Conservation (phyloP, 2,797 vertebrate species). For the Betta splendens region DNA sequence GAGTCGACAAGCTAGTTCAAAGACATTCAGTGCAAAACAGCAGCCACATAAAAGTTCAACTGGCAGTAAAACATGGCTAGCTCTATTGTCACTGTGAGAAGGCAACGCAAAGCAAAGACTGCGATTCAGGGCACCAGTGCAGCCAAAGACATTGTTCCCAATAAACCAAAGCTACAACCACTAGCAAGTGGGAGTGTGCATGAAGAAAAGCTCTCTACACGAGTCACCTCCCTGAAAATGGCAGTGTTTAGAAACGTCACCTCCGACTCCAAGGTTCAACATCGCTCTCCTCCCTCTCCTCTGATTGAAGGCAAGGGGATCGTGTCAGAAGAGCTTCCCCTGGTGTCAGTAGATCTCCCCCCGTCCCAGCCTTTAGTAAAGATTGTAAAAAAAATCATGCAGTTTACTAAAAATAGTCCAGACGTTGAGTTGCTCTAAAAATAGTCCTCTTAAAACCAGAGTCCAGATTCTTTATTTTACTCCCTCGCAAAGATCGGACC, state of each 20-base stretch:
- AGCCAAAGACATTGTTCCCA: constrained; percentile 79
- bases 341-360: constrained; percentile 69
- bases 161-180: constrained; percentile 81
- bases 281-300: constrained; percentile 53
- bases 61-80: constrained; percentile 87
- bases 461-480: constrained; percentile 34
- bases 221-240: constrained; percentile 79
- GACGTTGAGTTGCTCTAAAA: constrained; percentile 75
- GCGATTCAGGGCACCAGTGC: constrained; percentile 75
- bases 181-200: constrained; percentile 77
- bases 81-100: constrained; percentile 84
- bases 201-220: constrained; percentile 67
- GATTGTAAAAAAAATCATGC: constrained; percentile 83
- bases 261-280: constrained; percentile 57
- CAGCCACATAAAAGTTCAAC: constrained; percentile 80
- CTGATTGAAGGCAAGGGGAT: constrained; percentile 82
- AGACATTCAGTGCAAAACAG: constrained; percentile 84
- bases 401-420: constrained; percentile 80
- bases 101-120: constrained; percentile 83
- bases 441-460: constrained; percentile 76
- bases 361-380: constrained; percentile 73
- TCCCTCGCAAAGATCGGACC: constrained; percentile 51
- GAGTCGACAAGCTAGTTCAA: constrained; percentile 69
- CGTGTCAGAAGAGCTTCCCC: constrained; percentile 69
- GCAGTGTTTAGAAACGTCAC: constrained; percentile 83